phyloP scores from a whole-genome alignment of 2,797 vertebrate species.

The Coranthus polyacanthus region DNA sequence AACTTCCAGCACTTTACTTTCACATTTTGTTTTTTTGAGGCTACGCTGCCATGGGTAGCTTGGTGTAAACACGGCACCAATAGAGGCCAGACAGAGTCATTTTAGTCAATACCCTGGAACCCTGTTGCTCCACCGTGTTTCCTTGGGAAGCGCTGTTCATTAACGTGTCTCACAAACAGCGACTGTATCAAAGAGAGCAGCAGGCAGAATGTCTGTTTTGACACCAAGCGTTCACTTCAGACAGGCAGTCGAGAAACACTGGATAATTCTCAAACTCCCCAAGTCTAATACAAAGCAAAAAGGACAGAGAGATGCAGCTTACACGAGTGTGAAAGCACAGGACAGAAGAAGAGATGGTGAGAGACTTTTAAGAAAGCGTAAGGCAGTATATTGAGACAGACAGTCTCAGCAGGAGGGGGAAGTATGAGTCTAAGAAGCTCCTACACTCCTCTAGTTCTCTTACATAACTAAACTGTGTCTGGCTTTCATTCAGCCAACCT shows the following conservation, averaged over 20 bases:
- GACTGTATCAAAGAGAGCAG: conserved; percentile 62
- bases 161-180: conserved; percentile 73
- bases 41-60: conserved; percentile 42
- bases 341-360: conserved; percentile 21
- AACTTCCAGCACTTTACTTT: conserved; percentile 52
- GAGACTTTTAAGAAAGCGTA: conserved; percentile 51
- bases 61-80: conserved; percentile 51
- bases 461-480: conserved; percentile 71
- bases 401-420: conserved; percentile 62
- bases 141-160: conserved; percentile 75
- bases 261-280: conserved; percentile 39
- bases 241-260: conserved; percentile 16
- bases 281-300: conserved; percentile 48
- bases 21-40: conserved; percentile 34
- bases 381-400: conserved; percentile 57
- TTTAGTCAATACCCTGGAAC: conserved; percentile 69
- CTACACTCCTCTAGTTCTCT: conserved; percentile 60
- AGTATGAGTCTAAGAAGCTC: conserved; percentile 51
- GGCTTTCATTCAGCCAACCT: conserved; percentile 65
- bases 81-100: conserved; percentile 66
- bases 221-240: conserved; percentile 50
- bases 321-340: conserved; percentile 18
- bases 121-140: conserved; percentile 62
- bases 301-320: conserved; percentile 25
- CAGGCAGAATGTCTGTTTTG: conserved; percentile 54